Base-by-base conservation (phyloP, 2,113 vertebrate genomes). In the Xiphorhynchus elegans region DNA sequence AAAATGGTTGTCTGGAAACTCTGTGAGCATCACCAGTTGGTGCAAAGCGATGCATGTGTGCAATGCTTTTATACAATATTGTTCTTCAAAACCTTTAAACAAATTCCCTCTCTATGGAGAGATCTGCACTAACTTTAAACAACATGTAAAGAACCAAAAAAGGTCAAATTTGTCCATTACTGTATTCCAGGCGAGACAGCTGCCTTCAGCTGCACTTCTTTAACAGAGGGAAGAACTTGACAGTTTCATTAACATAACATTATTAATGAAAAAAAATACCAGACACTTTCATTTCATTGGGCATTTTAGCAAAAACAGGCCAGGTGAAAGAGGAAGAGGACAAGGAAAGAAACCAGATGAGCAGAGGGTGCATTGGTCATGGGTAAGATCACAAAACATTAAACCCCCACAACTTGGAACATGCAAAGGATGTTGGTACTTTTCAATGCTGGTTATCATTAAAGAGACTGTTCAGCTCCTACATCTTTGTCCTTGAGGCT, bases 401-500 rank as follows among this genome's bases (percentile, higher is more conserved):
- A 92, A 81, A 58, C n/a, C 6, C 19, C 55, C 56, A 42, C 47
- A 37, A 26, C 90, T 80, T 81, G 69, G 60, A 84, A 94, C 44
- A 49, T 37, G 52, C 58, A 77, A 75, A 86, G 20, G 17, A 20
- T 52, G 81, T 2, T 26, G 37, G 52, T 77, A 77, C 49, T 25
- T 68, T 72, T 62, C 59, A 67, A 59, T 1, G 52, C 72, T 80
- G 59, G 63, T 90, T 94, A 86, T 35, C 35, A 64, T 67, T 67
- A 37, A 74, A 92, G 44, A 87, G 50, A 83, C n/a, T 49, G 24
- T 44, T 82, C 39, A 94, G 40, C 23, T 90, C 63, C 72, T 47
- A 3, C 15, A 17, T 80, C 39, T 87, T 89, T 94, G 79, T 78
- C 85, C 91, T 93, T 91, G 63, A 95, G 78, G 75, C 67, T 87